A percentile compares a stretch with the other conserved stretches of the same genome.
Conservation (phyloP, 2,113 vertebrate genomes). For the Suricata suricatta region DNA sequence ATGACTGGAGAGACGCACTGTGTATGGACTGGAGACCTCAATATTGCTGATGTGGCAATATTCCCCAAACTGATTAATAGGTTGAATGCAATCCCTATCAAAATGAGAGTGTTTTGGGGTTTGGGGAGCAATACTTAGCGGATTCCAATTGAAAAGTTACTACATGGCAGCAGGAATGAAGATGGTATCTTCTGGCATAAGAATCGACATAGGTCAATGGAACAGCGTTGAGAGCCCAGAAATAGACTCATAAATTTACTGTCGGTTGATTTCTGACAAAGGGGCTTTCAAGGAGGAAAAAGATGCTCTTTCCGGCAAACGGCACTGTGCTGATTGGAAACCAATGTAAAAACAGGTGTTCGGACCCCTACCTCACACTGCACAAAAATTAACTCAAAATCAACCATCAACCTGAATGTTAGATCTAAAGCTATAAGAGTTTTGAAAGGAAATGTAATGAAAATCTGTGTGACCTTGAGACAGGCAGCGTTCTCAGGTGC, state of each 20-base stretch:
- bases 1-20: background rate
- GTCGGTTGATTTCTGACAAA: background rate
- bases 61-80: too few species aligned
- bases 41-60: rapidly evolving
- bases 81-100: background rate
- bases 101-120: background rate
- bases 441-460: background rate
- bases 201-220: rapidly evolving
- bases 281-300: background rate
- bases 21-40: background rate
- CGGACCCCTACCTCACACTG: background rate
- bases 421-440: background rate
- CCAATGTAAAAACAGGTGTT: rapidly evolving
- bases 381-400: background rate
- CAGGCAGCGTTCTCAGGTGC: rapidly evolving
- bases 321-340: too few species aligned
- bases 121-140: background rate
- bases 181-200: rapidly evolving
- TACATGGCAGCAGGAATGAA: background rate
- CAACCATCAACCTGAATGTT: background rate
- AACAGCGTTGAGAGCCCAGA: rapidly evolving
- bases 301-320: background rate
- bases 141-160: background rate
- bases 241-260: rapidly evolving
- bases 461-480: background rate